A percentile compares a stretch with the other conserved stretches of the same genome.
Evolutionary conservation across 2,113 vertebrate species (phyloP).

Genomic region (Crotalus tigris): DNA sequence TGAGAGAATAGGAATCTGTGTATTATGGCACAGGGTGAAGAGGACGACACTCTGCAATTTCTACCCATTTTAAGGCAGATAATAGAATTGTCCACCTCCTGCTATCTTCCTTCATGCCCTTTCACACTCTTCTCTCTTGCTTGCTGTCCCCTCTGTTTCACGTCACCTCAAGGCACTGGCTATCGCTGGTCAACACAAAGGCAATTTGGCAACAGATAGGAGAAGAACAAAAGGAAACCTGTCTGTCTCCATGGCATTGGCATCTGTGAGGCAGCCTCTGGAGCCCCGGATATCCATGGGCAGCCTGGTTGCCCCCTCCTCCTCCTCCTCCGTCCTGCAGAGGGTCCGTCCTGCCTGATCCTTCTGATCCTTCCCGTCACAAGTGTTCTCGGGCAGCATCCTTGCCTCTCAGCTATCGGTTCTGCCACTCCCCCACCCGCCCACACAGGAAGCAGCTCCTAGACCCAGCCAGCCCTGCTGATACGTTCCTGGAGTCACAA

Average conservation of each 20-base stretch:
- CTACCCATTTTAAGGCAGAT: background rate
- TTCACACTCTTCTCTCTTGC: background rate
- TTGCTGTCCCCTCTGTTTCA: background rate
- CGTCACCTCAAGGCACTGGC: slow-evolving; percentile 27
- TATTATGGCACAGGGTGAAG: background rate
- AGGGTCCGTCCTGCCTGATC: background rate
- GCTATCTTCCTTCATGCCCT: background rate
- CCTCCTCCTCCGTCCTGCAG: background rate
- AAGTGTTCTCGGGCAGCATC: background rate
- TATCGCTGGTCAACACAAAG: background rate
- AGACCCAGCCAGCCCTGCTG: background rate
- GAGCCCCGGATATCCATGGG: background rate
- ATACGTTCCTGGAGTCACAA: slow-evolving; percentile 17
- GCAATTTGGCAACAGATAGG: no score
- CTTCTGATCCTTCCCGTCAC: background rate
- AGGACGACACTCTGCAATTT: background rate
- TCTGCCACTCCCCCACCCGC: background rate
- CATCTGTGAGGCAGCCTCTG: background rate
- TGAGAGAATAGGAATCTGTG: background rate
- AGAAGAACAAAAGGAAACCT: background rate
- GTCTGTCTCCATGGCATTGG: background rate
- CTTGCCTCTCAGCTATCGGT: background rate
- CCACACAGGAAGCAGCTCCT: slow-evolving; percentile 39
- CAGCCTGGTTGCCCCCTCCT: background rate
- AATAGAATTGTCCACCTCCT: background rate